Evolutionary conservation across 2,888 invertebrate species (phyloP), one percentile per base, ranked within the genome.

Genomic region (Tenthredo amoena): DNA sequence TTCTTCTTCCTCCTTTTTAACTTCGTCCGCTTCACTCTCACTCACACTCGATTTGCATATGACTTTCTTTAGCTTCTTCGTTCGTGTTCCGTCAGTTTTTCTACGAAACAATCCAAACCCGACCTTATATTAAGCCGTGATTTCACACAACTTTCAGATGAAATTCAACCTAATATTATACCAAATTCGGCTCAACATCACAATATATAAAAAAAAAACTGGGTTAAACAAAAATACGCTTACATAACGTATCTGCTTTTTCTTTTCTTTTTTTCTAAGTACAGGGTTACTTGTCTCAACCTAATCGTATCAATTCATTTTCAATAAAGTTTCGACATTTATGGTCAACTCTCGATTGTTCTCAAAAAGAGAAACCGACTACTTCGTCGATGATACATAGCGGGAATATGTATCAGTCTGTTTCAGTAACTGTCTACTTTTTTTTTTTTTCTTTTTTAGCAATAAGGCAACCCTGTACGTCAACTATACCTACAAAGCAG

Each of bases 51-150:
- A 40, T 40, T 81, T 81, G 58, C 21, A 74, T 21, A 77, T 50
- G 34, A 77, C 47, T 77, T 62, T 81, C 81, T 62, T 81, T 21
- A 62, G 81, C 40, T 81, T 81, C 62, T 81, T 77, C 50, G 77
- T 31, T 21, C 40, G 62, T 21, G 58, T n/a, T 15, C 62, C 81
- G 2, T 89, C 90, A 83, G 89, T 87, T 89, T 90, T 91, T 87
- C 92, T 91, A 89, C 62, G 86, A 89, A 87, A 76, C 76, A 76
- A 47, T 76, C 12, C 26, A 26, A 47, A 7, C 7, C 76, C 43
- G 15, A 18, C 31, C 10, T 74, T 74, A 74, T 40, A 21, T 47
- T 74, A 12, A 74, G 26, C 43, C 74, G 21, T 74, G 74, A 43
- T 40, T 12, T 47, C 43, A 47, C 43, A 26, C 21, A 26, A 74